Conservation (phyloP, 1,140 invertebrate genomes). For the Drosophila persimilis region DNA sequence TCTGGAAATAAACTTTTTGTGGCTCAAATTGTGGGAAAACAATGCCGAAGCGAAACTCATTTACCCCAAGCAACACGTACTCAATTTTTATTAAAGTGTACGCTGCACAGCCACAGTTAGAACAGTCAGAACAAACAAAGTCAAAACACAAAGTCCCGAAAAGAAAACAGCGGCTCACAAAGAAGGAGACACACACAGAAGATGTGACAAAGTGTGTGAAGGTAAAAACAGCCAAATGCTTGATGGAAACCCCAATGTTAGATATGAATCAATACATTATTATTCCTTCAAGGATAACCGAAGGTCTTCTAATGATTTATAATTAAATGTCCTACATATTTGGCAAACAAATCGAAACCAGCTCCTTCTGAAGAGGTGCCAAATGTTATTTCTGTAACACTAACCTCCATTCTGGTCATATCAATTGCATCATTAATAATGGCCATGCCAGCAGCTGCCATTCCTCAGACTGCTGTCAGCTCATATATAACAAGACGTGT, state of each 20-base stretch:
- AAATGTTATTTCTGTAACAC: slow-evolving; percentile 17
- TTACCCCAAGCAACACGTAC: slow-evolving; percentile 46
- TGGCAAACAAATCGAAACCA: slow-evolving; percentile 27
- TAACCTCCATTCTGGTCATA: slow-evolving; percentile 23
- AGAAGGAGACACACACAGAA: background rate
- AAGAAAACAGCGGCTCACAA: slow-evolving; percentile 20
- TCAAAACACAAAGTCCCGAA: slow-evolving; percentile 23
- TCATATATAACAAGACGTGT: slow-evolving; percentile 37
- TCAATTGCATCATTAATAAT: slow-evolving; percentile 53
- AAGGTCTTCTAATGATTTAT: background rate
- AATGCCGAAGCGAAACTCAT: slow-evolving; percentile 22
- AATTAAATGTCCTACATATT: slow-evolving; percentile 9
- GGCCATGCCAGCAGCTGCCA: slow-evolving; percentile 35
- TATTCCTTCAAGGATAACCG: background rate
- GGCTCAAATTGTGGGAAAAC: slow-evolving; percentile 6
- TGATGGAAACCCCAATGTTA: background rate
- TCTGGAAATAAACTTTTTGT: background rate
- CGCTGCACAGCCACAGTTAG: slow-evolving; percentile 14
- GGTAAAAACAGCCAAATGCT: background rate
- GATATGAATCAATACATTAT: background rate
- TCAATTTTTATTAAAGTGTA: slow-evolving; percentile 46
- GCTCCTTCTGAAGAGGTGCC: slow-evolving; percentile 28
- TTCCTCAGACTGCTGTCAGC: slow-evolving; percentile 12
- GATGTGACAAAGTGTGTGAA: background rate
- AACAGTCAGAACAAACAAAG: slow-evolving; percentile 2